These are phyloP conservation scores for Echinops telfairi DNA, from an alignment of 2,113 vertebrate species.

Conservation along the genomic window DNA sequence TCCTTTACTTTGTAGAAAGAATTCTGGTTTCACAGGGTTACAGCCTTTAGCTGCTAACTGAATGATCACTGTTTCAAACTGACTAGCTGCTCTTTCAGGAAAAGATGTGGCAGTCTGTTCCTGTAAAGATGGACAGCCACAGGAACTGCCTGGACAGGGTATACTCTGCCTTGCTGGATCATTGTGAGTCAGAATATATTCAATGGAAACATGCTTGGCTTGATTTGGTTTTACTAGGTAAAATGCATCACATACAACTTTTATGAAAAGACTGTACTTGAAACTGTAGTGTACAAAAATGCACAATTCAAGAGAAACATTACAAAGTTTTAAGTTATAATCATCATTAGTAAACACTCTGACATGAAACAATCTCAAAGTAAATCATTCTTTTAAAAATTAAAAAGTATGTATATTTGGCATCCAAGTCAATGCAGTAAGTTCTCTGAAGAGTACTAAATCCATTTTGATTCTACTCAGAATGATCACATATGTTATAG, in stretches of 20 bases:
- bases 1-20: not conserved
- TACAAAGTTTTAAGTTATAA: not conserved
- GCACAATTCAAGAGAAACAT: not conserved
- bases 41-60: no score
- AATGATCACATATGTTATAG: not conserved
- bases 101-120: no score
- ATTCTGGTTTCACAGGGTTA: no score
- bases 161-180: no score
- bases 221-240: not conserved
- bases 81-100: no score
- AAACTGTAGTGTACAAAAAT: not conserved
- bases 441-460: not conserved
- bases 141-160: no score
- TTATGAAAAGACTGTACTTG: not conserved
- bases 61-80: no score
- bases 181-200: no score
- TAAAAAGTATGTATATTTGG: not conserved
- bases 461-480: not conserved
- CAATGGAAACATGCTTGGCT: no score
- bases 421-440: not conserved
- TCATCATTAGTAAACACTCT: not conserved
- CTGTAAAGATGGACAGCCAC: no score
- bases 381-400: constrained; percentile 1
- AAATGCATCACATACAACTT: constrained; percentile 16
- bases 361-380: not conserved